Conservation (phyloP, 1,140 invertebrate genomes). For the Anastatus disparis region DNA sequence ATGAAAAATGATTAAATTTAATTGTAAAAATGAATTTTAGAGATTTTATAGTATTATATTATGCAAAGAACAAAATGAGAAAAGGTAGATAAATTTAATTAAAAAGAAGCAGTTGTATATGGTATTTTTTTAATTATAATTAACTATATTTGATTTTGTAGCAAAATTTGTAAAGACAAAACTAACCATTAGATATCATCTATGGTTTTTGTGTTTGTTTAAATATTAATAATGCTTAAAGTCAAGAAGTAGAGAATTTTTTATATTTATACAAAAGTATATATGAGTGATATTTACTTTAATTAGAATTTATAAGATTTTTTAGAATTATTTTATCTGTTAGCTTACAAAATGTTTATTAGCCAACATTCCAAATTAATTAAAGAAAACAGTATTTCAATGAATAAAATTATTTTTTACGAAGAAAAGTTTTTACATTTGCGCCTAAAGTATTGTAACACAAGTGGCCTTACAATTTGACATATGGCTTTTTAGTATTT, state of each 20-base stretch:
- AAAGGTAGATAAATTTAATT: not conserved
- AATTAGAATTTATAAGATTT: slow-evolving; percentile 11
- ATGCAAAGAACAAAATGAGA: no score
- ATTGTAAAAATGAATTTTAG: no score
- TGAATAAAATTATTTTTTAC: slow-evolving; percentile 19
- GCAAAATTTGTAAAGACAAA: not conserved
- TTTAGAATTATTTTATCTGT: not conserved
- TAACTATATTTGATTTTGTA: not conserved
- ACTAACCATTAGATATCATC: not conserved
- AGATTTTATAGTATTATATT: no score
- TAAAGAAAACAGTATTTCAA: not conserved
- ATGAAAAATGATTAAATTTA: no score
- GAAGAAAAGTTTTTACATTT: not conserved
- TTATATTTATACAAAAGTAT: not conserved
- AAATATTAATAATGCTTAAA: not conserved
- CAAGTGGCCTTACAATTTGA: slow-evolving; percentile 13
- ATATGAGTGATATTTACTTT: slow-evolving; percentile 7
- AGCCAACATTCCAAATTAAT: not conserved
- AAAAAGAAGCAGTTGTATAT: not conserved
- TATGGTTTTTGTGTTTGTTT: no score
- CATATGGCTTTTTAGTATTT: slow-evolving; percentile 29
- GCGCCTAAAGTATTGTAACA: slow-evolving; percentile 4
- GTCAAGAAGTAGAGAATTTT: not conserved
- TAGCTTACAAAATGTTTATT: not conserved
- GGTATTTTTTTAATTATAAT: no score